Evolutionary conservation across 2,888 invertebrate species (phyloP), one percentile per base, ranked within the genome.

Genomic region (Synanthedon tipuliformis): DNA sequence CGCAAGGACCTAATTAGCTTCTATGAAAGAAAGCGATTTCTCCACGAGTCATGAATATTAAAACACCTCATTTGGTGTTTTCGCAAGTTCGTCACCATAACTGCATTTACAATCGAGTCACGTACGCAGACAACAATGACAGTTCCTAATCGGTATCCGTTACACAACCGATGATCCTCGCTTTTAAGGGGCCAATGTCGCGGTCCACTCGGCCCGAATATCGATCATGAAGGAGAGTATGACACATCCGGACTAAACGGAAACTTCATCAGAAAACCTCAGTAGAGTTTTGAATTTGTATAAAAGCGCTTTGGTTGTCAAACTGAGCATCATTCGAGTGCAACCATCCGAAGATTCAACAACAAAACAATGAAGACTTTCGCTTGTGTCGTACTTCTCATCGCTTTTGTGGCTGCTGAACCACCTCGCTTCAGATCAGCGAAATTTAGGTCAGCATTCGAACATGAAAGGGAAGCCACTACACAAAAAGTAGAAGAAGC

Each of bases 121-220:
- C 83, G 84, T 80, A 53, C 70, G 60, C 63, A 53, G 60, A 68
- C 66, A 67, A 81, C 86, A 85, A 84, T 83, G 83, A 74, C 79
- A 73, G 68, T 68, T 74, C 75, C 81, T 84, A 85, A 84, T 81
- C 82, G 81, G 73, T 66, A 64, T 62, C 64, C 62, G 64, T 86
- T 82, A 80, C 79, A 69, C 81, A 81, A 87, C 65, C 70, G 63
- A 69, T 70, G 76, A 80, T 78, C 75, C 70, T 75, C 74, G 71
- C 69, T 67, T 50, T 62, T 72, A 78, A 62, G 78, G 70, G 82
- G 82, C 82, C 86, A 87, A 86, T 85, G 85, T 83, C 86, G 75
- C 64, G 64, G 67, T 59, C 62, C 71, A 74, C 78, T 69, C 74
- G 70, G 56, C 57, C 69, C 62, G 86, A 82, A 85, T 86, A 81